Evolutionary conservation across 2,113 vertebrate species (phyloP).

Genomic region (Elachura formosa): DNA sequence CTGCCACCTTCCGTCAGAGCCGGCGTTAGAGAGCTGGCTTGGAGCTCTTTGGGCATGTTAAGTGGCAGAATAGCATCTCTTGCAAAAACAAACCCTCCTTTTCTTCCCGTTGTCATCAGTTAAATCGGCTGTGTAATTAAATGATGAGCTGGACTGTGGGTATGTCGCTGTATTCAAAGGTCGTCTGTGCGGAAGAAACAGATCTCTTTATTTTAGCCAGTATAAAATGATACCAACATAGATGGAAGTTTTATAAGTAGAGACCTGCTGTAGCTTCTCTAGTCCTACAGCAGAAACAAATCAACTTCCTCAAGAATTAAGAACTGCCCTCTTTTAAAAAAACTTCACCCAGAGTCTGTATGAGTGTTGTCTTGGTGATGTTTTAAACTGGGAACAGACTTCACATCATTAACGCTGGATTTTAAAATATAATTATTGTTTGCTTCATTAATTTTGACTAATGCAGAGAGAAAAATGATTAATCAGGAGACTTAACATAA

Average conservation of each 20-base stretch:
- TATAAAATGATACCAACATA: neutral
- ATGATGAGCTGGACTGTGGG: neutral
- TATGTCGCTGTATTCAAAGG: neutral
- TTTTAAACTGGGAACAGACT: neutral
- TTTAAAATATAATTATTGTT: neutral
- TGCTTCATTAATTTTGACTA: conserved; percentile 33
- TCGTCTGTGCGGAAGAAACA: neutral
- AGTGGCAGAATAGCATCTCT: neutral
- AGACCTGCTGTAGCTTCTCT: neutral
- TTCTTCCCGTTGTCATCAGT: neutral
- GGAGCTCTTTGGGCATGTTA: neutral
- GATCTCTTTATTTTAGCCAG: neutral
- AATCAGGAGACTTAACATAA: neutral
- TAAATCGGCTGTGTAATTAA: conserved; percentile 37
- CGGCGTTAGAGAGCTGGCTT: neutral
- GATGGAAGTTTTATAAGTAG: neutral
- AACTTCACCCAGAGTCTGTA: neutral
- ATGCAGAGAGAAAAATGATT: conserved; percentile 37
- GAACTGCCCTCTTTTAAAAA: accelerated
- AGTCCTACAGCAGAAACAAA: neutral
- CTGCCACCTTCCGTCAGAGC: neutral
- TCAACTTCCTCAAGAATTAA: neutral
- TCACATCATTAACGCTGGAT: neutral
- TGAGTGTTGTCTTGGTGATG: neutral
- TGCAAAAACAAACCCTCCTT: neutral